Conservation (phyloP, 1,140 invertebrate species). For the Coenobita brevimanus region DNA sequence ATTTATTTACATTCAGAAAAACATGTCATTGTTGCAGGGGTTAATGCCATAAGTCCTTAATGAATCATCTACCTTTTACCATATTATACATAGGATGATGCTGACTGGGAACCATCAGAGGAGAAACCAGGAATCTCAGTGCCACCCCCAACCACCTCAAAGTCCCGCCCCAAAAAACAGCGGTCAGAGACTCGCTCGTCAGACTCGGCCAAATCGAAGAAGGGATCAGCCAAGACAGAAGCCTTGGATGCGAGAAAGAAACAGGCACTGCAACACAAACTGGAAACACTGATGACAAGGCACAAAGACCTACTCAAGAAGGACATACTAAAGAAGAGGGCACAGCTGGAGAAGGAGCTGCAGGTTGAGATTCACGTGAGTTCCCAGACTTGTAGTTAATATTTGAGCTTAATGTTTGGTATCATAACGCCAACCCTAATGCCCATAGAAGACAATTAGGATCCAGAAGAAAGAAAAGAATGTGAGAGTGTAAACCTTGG, state of each 20-base stretch:
- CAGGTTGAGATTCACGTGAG: conserved; percentile 89
- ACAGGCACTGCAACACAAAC: conserved; percentile 71
- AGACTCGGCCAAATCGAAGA: conserved; percentile 46
- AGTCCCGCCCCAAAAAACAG: conserved; percentile 70
- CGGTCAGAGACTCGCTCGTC: conserved; percentile 48
- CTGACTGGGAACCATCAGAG: conserved; percentile 45
- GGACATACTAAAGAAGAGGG: conserved; percentile 92
- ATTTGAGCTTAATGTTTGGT: background rate
- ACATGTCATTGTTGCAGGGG: no score
- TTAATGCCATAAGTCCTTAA: no score
- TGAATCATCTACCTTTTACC: no score
- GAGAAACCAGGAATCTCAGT: conserved; percentile 16
- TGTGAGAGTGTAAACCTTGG: no score
- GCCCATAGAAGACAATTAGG: no score
- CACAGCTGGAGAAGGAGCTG: conserved; percentile 91
- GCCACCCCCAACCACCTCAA: conserved; percentile 9
- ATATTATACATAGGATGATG: no score
- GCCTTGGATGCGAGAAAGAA: conserved; percentile 76
- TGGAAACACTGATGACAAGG: conserved; percentile 78
- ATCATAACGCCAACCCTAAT: no score
- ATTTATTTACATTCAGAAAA: no score
- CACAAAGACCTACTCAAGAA: conserved; percentile 95
- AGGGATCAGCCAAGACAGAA: conserved; percentile 76
- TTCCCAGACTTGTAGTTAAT: background rate
- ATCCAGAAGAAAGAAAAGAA: no score